Evolutionary conservation across 2,888 invertebrate species (phyloP).

Genomic region (Schizaphis graminum): DNA sequence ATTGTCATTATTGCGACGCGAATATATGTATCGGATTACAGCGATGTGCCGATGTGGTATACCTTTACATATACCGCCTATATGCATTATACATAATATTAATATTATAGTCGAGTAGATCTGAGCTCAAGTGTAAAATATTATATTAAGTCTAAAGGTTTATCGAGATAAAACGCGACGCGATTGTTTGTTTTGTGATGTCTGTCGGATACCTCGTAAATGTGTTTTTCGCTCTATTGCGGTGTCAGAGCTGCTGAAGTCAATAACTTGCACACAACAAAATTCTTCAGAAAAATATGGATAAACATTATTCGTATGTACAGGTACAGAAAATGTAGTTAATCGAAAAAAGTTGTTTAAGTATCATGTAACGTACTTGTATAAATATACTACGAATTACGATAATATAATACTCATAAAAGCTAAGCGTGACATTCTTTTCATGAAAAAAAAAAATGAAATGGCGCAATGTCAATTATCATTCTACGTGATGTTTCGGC

Average conservation of each 20-base stretch:
- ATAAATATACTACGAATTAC: background rate
- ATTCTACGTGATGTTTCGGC: background rate
- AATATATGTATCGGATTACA: conserved; percentile 6
- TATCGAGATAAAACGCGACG: background rate
- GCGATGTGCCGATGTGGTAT: background rate
- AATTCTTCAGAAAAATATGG: background rate
- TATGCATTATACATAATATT: background rate
- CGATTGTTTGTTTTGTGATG: background rate
- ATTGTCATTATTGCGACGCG: background rate
- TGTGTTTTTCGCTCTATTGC: background rate
- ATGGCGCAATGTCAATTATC: background rate
- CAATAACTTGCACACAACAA: background rate
- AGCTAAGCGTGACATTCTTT: background rate
- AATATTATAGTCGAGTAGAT: background rate
- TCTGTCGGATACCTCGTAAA: background rate
- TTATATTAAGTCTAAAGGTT: background rate
- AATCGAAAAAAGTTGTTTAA: background rate
- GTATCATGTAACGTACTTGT: background rate
- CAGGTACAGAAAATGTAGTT: background rate
- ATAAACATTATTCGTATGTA: background rate
- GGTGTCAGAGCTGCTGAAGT: background rate
- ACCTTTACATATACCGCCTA: background rate
- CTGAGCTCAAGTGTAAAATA: background rate
- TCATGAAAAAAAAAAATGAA: background rate
- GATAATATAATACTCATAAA: background rate